Evolutionary conservation across 2,888 invertebrate species (phyloP), one percentile per base, ranked within the genome.

Genomic region (Chrysolina americana): DNA sequence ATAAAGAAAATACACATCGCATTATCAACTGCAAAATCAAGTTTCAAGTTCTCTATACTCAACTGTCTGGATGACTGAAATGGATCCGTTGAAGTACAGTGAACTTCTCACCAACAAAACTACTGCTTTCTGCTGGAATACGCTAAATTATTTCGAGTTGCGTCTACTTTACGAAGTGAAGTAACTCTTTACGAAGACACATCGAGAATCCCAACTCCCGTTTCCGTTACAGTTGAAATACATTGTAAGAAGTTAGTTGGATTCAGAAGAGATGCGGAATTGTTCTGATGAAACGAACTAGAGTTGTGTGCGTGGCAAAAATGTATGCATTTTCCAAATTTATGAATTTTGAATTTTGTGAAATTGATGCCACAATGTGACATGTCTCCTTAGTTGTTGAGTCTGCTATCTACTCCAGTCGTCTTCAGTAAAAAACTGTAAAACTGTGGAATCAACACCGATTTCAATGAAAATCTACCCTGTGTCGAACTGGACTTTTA

Each of bases 191-290:
- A n/a, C 28, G 21, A 47, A 23, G 48, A 44, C 23, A 47, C 48
- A 15, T 41, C 41, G 44, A 50, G 48, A 28, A 50, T 48, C 50
- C 23, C 21, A 44, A 21, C 21, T 66, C 23, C 17, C 28, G 36
- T 23, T 66, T 66, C 66, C 66, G 17, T 50, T 50, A n/a, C 66
- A 66, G 66, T 66, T 19, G 66, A 36, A 36, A 50, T 66, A 10
- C 66, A 66, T 48, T 50, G n/a, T 23, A 21, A 4, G 5, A 19
- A 66, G 17, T 63, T 36, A 8, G 50, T 19, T 36, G 13, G 21
- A 21, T 59, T 15, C 6, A 59, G 53, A 59, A 15, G 36, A 28
- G 36, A n/a, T 2, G n/a, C n/a, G 0, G 59, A 23, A 4, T 59
- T 36, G 15, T 28, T 59, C 15, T 10, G 9, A 23, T 59, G 36